phyloP scores from a whole-genome alignment of 2,888 invertebrate genomes.

The Ormyrus thymus region DNA sequence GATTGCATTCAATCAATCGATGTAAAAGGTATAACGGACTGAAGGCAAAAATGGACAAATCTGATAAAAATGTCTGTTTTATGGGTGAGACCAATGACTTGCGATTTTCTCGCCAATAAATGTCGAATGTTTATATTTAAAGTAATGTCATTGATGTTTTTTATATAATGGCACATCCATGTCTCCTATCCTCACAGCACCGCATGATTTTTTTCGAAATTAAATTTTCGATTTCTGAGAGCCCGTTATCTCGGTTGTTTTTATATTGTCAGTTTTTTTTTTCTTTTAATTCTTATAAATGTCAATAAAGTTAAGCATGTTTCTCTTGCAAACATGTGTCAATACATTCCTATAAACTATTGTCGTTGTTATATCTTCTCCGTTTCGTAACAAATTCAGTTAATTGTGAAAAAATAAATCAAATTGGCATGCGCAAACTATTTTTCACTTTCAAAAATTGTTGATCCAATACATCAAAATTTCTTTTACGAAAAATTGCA shows the following conservation, averaged over 20 bases:
- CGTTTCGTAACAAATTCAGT: conserved; percentile 3
- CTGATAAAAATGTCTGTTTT: too few species aligned
- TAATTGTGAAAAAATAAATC: neutral
- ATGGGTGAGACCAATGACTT: conserved; percentile 60
- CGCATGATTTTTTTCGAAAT: conserved; percentile 63
- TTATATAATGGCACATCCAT: conserved; percentile 71
- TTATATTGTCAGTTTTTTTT: conserved; percentile 3
- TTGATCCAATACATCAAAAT: conserved; percentile 3
- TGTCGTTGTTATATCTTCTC: conserved; percentile 5
- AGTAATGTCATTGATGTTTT: conserved; percentile 52
- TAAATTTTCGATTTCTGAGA: conserved; percentile 7
- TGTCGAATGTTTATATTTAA: conserved; percentile 61
- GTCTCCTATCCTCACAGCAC: conserved; percentile 73
- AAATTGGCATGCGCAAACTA: conserved; percentile 29
- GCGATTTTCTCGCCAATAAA: conserved; percentile 20
- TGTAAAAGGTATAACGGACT: too few species aligned
- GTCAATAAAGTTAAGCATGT: conserved; percentile 7
- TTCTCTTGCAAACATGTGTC: conserved; percentile 12
- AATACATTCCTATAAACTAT: neutral
- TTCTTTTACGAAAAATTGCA: neutral
- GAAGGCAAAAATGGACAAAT: too few species aligned
- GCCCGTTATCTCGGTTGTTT: conserved; percentile 4
- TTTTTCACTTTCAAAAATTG: neutral
- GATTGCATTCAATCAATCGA: too few species aligned
- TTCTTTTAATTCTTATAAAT: neutral